Conservation (phyloP, 1,140 invertebrate genomes). For the Neodiprion pinetum region DNA sequence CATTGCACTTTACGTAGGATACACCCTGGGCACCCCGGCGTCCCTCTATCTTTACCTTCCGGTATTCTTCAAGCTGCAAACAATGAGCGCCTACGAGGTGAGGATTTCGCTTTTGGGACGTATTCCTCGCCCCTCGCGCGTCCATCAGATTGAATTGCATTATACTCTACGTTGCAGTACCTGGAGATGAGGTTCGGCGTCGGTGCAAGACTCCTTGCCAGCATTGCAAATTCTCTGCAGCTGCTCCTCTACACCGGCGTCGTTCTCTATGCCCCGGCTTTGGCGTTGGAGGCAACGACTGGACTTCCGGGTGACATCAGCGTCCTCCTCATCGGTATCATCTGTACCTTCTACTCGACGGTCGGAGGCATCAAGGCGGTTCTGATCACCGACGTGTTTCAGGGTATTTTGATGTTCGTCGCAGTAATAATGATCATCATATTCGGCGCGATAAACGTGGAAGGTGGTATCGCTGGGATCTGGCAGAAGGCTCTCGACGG, state of each 20-base stretch:
- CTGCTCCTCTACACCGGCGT: constrained; percentile 90
- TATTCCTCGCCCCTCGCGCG: no score
- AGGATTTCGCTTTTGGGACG: constrained; percentile 12
- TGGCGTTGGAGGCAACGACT: constrained; percentile 84
- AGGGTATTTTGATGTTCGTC: constrained; percentile 75
- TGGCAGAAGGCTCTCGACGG: constrained; percentile 68
- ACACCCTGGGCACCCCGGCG: constrained; percentile 79
- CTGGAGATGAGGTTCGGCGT: constrained; percentile 78
- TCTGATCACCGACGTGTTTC: constrained; percentile 80
- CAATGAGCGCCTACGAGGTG: constrained; percentile 84
- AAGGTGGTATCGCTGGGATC: constrained; percentile 69
- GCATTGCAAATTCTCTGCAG: constrained; percentile 76
- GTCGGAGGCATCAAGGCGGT: constrained; percentile 87
- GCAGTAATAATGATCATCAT: constrained; percentile 77
- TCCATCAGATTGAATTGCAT: background rate
- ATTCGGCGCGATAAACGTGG: constrained; percentile 65
- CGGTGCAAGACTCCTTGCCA: constrained; percentile 69
- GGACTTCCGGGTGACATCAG: constrained; percentile 72
- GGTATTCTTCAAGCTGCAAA: constrained; percentile 82
- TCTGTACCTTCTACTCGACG: constrained; percentile 83
- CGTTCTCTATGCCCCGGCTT: constrained; percentile 86
- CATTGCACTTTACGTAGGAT: constrained; percentile 79
- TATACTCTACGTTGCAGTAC: constrained; percentile 62
- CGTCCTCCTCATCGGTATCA: constrained; percentile 77
- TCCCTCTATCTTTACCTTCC: constrained; percentile 81